Evolutionary conservation across 2,113 vertebrate genomes (phyloP).

Genomic region (Callocephalon fimbriatum): DNA sequence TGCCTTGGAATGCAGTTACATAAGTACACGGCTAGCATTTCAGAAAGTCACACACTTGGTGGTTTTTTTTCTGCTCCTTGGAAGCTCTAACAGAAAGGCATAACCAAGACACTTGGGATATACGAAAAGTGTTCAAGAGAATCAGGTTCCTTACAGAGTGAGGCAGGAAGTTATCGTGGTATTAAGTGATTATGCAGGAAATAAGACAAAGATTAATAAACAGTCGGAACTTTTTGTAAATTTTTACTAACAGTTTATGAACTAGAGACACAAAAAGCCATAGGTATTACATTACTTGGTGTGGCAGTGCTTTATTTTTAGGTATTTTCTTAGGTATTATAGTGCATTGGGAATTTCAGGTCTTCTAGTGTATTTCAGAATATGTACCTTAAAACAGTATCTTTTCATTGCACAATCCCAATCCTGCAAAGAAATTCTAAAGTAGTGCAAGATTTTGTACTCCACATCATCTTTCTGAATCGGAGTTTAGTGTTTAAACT

Average conservation of each 20-base stretch:
- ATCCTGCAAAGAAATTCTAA: neutral
- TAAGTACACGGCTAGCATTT: neutral
- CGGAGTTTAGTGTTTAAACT: neutral
- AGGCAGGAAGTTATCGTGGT: neutral
- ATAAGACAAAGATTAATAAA: neutral
- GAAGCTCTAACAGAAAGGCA: neutral
- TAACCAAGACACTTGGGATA: neutral
- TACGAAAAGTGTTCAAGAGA: neutral
- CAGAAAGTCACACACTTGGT: neutral
- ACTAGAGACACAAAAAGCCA: neutral
- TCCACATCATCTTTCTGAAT: neutral
- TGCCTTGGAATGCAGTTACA: neutral
- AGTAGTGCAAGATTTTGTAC: neutral
- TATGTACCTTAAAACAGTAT: neutral
- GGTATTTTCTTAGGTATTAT: neutral
- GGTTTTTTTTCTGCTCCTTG: neutral
- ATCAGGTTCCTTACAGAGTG: neutral
- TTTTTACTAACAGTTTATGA: neutral
- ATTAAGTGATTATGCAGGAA: neutral
- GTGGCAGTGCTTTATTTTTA: neutral
- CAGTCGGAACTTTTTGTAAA: neutral
- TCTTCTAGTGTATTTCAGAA: neutral
- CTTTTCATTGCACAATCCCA: neutral
- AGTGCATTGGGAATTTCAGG: neutral
- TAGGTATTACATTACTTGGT: neutral